Evolutionary conservation across 2,888 invertebrate genomes (phyloP).

Genomic region (Melikaiella ostensackeni): DNA sequence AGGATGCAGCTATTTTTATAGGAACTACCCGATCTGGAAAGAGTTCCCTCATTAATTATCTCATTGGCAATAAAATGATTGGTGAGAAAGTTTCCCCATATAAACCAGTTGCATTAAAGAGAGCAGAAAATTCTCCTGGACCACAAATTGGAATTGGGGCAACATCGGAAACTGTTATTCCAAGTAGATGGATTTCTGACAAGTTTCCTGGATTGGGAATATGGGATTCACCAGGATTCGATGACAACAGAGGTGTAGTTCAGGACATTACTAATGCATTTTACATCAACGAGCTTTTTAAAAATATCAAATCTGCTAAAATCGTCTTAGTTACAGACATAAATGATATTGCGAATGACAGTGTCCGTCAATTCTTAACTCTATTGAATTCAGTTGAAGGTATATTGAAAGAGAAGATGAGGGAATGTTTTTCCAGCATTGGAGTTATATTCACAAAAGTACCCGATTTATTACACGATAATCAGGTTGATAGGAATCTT

Average conservation of each 20-base stretch:
- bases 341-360: not conserved
- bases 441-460: constrained; percentile 37
- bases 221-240: not conserved
- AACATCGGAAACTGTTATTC: not conserved
- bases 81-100: not conserved
- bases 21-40: not conserved
- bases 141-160: not conserved
- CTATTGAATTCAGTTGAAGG: not conserved
- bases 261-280: constrained; percentile 26
- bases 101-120: no score
- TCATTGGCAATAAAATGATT: not conserved
- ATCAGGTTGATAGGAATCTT: not conserved
- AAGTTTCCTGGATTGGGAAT: not conserved
- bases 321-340: constrained; percentile 38
- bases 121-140: not conserved
- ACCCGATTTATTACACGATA: constrained; percentile 1
- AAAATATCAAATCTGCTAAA: not conserved
- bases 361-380: not conserved
- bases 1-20: not conserved
- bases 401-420: constrained; percentile 11
- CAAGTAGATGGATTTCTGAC: not conserved
- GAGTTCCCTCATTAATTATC: not conserved
- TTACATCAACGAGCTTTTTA: constrained; percentile 1
- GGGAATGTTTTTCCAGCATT: constrained; percentile 1
- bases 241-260: not conserved